Base-by-base conservation (phyloP, 2,797 vertebrate species). In the Artibeus jamaicensis region DNA sequence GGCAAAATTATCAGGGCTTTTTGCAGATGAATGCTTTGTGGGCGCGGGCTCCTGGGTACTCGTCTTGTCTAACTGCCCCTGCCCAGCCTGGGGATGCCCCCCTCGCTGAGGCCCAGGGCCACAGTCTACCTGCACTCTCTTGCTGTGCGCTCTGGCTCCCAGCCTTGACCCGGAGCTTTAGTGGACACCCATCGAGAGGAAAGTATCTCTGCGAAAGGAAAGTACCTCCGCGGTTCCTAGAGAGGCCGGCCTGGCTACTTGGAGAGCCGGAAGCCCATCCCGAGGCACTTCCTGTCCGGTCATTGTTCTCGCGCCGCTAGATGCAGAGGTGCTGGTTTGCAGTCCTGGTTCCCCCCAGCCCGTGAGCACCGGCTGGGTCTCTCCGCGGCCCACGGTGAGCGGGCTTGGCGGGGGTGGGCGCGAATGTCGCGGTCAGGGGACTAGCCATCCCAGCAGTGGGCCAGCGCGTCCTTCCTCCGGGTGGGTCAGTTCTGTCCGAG, bases 271-370 rank as follows among this genome's bases (percentile, higher is more conserved):
- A 97, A 97, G 95, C 73, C 82, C 59, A 9, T n/a, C 21, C 68
- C 22, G 3, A 48, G 92, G 78, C 78, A 95, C 95, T 97, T 97
- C 97, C 97, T 93, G 97, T 97, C 96, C 96, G 96, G 77, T 97
- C 92, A 95, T 97, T 97, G 97, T 97, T 97, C 97, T 97, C 53
- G 21, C 16, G 42, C 96, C 65, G 57, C 39, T 11, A 0, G 57
- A 26, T 8, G 57, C 5, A 0, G 71, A 29, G 21, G 46, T 42
- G 6, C 1, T 0, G 0, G n/a, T 2, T 1, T 0, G 26, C 5
- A 0, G 5, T 21, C 4, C 0, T 32, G 19, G 1, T n/a, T 74
- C 9, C 42, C 4, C 29, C 0, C 53, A 42, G 15, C 29, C 3
- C 0, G 6, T 0, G 50, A 16, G 15, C 39, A 19, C 4, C 0